These are phyloP conservation scores for Ceraclea dissimilis DNA, from an alignment of 2,888 invertebrate species.

Conservation along the genomic window DNA sequence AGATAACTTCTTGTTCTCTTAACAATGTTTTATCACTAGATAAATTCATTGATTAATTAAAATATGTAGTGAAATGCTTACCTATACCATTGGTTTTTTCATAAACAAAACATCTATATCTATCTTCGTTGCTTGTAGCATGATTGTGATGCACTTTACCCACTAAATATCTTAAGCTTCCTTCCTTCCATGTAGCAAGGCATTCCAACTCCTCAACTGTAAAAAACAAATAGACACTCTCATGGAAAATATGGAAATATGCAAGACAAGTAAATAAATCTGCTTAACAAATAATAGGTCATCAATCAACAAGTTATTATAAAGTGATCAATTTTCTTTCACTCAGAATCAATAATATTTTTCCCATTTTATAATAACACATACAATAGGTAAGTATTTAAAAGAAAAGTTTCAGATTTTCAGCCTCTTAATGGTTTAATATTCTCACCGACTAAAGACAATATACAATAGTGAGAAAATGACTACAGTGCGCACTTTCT, in stretches of 20 bases:
- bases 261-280: background rate
- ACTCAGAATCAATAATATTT: background rate
- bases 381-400: no score
- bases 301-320: slow-evolving; percentile 9
- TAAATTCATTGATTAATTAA: no score
- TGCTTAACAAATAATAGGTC: background rate
- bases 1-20: no score
- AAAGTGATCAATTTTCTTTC: background rate
- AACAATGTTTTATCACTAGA: no score
- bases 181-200: slow-evolving; percentile 89
- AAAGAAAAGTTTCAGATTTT: no score
- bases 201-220: slow-evolving; percentile 87
- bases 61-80: no score
- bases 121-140: slow-evolving; percentile 85
- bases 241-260: background rate
- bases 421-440: no score
- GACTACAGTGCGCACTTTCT: no score
- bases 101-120: slow-evolving; percentile 92
- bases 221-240: slow-evolving; percentile 30
- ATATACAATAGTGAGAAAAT: no score
- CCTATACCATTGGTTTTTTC: slow-evolving; percentile 67
- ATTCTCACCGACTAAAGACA: no score
- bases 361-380: no score
- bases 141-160: slow-evolving; percentile 85
- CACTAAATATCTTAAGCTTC: slow-evolving; percentile 83